Evolutionary conservation across 2,888 invertebrate species (phyloP).

Genomic region (Dryobota labecula): DNA sequence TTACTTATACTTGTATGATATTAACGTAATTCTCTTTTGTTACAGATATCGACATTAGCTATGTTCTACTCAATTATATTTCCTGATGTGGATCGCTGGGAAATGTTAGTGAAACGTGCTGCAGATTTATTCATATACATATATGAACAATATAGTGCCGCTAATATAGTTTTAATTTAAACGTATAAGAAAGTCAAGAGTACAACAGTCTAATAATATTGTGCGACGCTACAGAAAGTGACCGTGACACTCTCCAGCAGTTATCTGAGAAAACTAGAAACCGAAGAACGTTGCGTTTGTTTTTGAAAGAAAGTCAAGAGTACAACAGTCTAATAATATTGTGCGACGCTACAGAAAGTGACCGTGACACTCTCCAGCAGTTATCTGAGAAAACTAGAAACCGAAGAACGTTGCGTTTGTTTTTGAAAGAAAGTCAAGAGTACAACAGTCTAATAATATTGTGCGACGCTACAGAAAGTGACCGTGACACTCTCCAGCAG

Average conservation of each 20-base stretch:
- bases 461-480: background rate
- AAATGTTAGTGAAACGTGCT: background rate
- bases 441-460: background rate
- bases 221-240: background rate
- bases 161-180: background rate
- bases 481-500: background rate
- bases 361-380: background rate
- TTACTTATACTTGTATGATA: background rate
- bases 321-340: background rate
- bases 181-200: conserved; percentile 30
- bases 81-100: background rate
- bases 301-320: conserved; percentile 40
- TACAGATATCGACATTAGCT: no score
- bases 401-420: conserved; percentile 1
- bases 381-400: background rate
- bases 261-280: background rate
- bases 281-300: conserved; percentile 1
- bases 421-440: conserved; percentile 38
- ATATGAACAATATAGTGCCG: background rate
- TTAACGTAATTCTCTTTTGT: no score
- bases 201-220: background rate
- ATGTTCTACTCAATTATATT: background rate
- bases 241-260: background rate
- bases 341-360: background rate
- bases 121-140: background rate